Percentiles rank a stretch among this genome's conserved stretches.
Evolutionary conservation across 2,113 vertebrate genomes (phyloP).

Genomic region (Tapirus terrestris): DNA sequence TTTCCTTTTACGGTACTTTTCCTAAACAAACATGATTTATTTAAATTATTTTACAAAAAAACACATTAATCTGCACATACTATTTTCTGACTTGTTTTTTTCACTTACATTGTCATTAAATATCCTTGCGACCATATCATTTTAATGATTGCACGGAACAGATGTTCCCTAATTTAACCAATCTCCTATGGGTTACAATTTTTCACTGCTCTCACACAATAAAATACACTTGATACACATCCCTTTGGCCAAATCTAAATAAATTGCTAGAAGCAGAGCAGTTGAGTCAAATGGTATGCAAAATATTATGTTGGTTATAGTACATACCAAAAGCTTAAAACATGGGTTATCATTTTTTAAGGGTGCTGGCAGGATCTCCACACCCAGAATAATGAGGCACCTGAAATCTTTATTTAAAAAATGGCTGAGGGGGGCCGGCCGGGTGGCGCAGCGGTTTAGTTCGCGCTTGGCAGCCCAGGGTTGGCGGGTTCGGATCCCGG

Average conservation of each 20-base stretch:
- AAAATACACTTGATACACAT: conserved; percentile 15
- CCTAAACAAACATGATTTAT: not conserved
- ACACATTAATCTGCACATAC: not conserved
- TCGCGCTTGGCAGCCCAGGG: no score
- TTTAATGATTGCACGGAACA: conserved; percentile 37
- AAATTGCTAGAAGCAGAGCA: conserved; percentile 1
- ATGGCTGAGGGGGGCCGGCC: not conserved
- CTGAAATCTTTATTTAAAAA: not conserved
- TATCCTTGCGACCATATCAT: conserved; percentile 11
- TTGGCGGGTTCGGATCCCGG: no score
- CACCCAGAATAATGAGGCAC: not conserved
- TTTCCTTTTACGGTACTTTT: not conserved
- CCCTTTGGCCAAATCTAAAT: not conserved
- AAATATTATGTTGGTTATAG: not conserved
- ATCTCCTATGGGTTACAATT: not conserved
- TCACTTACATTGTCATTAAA: not conserved
- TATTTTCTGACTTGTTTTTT: not conserved
- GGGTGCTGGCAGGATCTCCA: not conserved
- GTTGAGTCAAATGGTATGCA: not conserved
- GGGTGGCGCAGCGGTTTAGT: no score
- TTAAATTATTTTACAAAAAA: not conserved
- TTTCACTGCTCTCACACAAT: not conserved
- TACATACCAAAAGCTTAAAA: not conserved
- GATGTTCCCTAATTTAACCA: conserved; percentile 47
- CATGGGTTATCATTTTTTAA: not conserved